phyloP scores from a whole-genome alignment of 2,797 vertebrate species.

The Schizopygopsis pylzovi region DNA sequence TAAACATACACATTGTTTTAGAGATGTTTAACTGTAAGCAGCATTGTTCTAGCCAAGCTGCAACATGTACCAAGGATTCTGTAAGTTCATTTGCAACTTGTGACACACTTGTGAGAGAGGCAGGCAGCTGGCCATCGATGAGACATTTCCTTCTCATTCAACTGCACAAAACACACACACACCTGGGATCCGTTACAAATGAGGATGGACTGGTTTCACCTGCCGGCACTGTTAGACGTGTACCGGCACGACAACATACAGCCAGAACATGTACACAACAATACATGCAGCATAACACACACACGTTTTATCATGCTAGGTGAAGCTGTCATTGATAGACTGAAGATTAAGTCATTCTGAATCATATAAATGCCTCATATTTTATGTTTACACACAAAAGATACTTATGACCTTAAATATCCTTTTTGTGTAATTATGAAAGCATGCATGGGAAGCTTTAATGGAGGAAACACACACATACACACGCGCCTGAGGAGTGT shows the following conservation, averaged over 20 bases:
- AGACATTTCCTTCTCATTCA: conserved; percentile 33
- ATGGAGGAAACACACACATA: not conserved
- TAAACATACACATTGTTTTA: no score
- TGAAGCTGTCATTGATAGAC: not conserved
- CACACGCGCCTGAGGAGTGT: conserved; percentile 24
- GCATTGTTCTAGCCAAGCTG: no score
- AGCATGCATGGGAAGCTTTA: not conserved
- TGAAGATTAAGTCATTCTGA: conserved; percentile 16
- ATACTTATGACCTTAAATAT: not conserved
- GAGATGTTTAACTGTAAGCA: no score
- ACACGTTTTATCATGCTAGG: not conserved
- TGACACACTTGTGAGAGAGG: no score
- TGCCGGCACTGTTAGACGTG: conserved; percentile 66
- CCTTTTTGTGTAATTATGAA: not conserved
- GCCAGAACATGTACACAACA: conserved; percentile 5
- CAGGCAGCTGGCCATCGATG: conserved; percentile 67
- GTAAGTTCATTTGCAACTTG: no score
- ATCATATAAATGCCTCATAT: conserved; percentile 11
- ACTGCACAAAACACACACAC: conserved; percentile 43
- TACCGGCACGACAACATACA: conserved; percentile 60
- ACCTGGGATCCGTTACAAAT: conserved; percentile 60
- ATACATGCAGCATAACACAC: conserved; percentile 32
- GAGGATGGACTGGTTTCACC: conserved; percentile 78
- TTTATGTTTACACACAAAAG: conserved; percentile 2
- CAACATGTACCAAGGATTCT: no score